Base-by-base conservation (phyloP, 2,888 invertebrate genomes). In the Taenaris catops region DNA sequence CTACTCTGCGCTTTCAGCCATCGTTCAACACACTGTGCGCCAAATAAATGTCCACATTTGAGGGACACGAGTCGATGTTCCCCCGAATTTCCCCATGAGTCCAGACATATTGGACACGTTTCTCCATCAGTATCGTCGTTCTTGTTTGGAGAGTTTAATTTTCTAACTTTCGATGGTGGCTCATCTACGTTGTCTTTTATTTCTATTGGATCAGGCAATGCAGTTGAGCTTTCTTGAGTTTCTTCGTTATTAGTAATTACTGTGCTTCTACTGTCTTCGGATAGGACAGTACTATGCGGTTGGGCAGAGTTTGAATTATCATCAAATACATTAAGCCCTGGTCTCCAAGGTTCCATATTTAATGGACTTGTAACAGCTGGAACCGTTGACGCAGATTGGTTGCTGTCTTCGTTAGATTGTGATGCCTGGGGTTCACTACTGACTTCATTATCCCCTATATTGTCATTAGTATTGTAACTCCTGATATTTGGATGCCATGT, bases 31-130 rank as follows among this genome's bases (percentile, higher is more conserved):
- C 98, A 98, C 8, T 89, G 88, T 0, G 91, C 76, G 0, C 98
- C 98, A 71, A 97, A 98, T 3, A 98, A 73, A 75, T 98, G 98
- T 0, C 98, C 98, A 70, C 98, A 98, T 58, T 92, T 92, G 4
- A 98, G 75, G 0, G 95, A 92, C n/a, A 93, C 93, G 1, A 98
- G 76, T 32, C 97, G 88, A 67, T 98, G 98, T 0, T 89, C 90
- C 0, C 97, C 98, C 0, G 93, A 90, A 63, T 92, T 95, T 2
- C 93, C 94, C 95, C 96, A 98, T 1, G 89, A 75, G 34, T 97
- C 97, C 45, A 96, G 87, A 62, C 98, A 98, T 46, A 98, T 97
- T 0, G 96, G 91, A 54, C 98, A 98, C 0, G 89, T 88, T 55
- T 91, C 89, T 0, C 92, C 93, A 27, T 93, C 92, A 24, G 90